phyloP scores from a whole-genome alignment of 2,888 invertebrate species.

The Hirudinaria manillensis region DNA sequence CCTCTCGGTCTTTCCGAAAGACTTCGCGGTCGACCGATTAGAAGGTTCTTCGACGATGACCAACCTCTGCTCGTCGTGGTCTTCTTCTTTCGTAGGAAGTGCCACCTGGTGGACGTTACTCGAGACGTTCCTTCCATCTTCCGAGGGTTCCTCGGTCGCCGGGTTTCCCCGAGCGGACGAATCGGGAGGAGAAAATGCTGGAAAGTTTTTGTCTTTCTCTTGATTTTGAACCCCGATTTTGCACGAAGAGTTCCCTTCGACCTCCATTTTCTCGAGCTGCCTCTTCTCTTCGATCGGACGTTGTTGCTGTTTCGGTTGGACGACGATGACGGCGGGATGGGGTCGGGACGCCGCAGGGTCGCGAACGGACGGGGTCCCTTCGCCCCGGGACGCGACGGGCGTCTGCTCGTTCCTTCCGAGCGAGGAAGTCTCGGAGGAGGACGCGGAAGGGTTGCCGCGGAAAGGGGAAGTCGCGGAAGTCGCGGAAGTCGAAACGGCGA shows the following conservation, averaged over 20 bases:
- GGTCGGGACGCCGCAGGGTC: background rate
- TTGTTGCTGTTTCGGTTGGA: conserved; percentile 17
- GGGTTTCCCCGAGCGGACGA: background rate
- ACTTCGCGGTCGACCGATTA: background rate
- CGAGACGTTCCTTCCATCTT: background rate
- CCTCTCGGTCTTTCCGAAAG: conserved; percentile 26
- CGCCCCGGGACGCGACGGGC: too few species aligned
- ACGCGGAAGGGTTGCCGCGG: too few species aligned
- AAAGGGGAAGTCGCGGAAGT: background rate
- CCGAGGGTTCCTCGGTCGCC: background rate
- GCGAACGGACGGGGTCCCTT: background rate
- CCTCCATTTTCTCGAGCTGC: background rate
- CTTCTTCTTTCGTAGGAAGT: background rate
- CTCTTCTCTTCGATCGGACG: background rate
- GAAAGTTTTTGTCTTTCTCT: background rate
- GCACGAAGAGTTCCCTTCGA: background rate
- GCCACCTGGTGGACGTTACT: background rate
- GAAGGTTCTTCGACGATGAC: conserved; percentile 19
- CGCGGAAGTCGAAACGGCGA: background rate
- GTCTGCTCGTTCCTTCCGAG: too few species aligned
- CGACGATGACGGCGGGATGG: conserved; percentile 14
- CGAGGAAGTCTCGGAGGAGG: background rate
- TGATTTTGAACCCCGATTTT: background rate
- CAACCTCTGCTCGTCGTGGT: background rate
- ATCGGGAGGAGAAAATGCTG: background rate